Evolutionary conservation across 2,797 vertebrate species (phyloP), one percentile per base, ranked within the genome.

Genomic region (Presbytis comata): DNA sequence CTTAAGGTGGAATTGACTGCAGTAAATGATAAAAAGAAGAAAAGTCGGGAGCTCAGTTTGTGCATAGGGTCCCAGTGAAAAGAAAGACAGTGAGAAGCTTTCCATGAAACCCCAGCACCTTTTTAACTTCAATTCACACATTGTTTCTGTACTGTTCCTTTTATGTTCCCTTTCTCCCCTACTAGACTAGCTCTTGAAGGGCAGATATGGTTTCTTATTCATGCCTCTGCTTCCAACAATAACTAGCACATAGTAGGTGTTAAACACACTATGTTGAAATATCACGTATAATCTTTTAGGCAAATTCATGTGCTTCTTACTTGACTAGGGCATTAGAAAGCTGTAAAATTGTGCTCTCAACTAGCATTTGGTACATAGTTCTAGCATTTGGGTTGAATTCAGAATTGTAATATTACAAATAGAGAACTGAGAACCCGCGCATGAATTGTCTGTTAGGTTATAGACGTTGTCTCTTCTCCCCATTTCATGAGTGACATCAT

Each of bases 271-370:
- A 72, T 89, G 22, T 76, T 87, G 46, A 96, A 94, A 91, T 96
- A 91, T 91, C 76, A 84, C 6, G 78, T 95, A 76, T 55, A 26
- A 95, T 93, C 44, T 92, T 39, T 93, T 46, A 44, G 28, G 13
- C 44, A 21, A 89, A 95, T 92, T 39, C 26, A 14, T 94, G 95
- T 93, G 39, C 22, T 94, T 97, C 91, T 93, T 94, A 93, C 93
- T 97, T 94, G 44, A 94, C 64, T 21, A 88, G 67, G n/a, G 22
- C n/a, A 87, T 80, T 97, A 57, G 85, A 86, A 92, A 55, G 7
- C n/a, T 87, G 1, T 89, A 86, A 93, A 94, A 78, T 5, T 81
- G n/a, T 96, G 61, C 19, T 48, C 59, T 95, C 76, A n/a, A 39
- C 36, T 89, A 83, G 19, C 36, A 84, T 46, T 53, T 89, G 28